These are phyloP conservation scores for Margaritifera margaritifera DNA, from an alignment of 2,888 invertebrate species.

Conservation along the genomic window DNA sequence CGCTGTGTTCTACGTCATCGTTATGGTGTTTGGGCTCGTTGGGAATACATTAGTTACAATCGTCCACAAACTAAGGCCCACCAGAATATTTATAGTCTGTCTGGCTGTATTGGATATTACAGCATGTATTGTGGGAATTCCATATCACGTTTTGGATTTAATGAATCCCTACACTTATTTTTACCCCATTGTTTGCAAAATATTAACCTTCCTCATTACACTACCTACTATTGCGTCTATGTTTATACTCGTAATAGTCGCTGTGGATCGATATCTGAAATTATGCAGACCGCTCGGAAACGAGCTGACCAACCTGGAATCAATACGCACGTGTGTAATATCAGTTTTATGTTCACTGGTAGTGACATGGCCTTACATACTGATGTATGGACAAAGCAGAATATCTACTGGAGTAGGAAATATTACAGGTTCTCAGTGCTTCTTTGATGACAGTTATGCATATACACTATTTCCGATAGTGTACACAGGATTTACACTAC, in stretches of 20 bases:
- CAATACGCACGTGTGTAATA: constrained; percentile 36
- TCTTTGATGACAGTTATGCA: constrained; percentile 38
- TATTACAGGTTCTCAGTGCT: constrained; percentile 47
- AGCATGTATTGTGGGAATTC: constrained; percentile 35
- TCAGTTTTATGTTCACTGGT: constrained; percentile 28
- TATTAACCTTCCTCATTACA: constrained; percentile 28
- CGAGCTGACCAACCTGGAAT: constrained; percentile 40
- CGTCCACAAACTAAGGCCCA: constrained; percentile 31
- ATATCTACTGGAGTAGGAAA: constrained; percentile 26
- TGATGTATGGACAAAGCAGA: constrained; percentile 50
- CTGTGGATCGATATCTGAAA: constrained; percentile 45
- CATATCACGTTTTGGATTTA: constrained; percentile 37
- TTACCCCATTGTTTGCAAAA: constrained; percentile 17
- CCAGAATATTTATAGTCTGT: constrained; percentile 32
- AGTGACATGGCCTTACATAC: constrained; percentile 39
- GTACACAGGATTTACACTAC: constrained; percentile 41
- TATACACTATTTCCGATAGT: constrained; percentile 31
- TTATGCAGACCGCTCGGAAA: constrained; percentile 49
- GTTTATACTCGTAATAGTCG: constrained; percentile 35
- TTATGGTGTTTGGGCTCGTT: constrained; percentile 28
- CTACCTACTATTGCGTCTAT: constrained; percentile 25
- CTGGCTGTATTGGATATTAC: constrained; percentile 31
- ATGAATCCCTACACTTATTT: constrained; percentile 21
- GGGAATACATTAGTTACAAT: constrained; percentile 28
- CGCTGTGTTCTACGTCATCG: constrained; percentile 17